A percentile compares a stretch with the other conserved stretches of the same genome.
Evolutionary conservation across 2,888 invertebrate species (phyloP).

Genomic region (Cephus runcator): DNA sequence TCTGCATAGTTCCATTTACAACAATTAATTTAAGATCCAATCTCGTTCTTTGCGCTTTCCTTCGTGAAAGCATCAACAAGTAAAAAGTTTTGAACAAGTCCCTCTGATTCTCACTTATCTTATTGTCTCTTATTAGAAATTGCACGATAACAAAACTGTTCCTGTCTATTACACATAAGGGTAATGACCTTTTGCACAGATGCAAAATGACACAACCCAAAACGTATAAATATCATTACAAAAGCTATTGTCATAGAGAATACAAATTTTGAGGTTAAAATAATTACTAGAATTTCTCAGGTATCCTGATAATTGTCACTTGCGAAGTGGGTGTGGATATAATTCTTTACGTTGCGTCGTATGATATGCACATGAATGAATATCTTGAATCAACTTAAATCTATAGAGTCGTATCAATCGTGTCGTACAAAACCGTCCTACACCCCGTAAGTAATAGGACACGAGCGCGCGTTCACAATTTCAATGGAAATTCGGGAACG

Average conservation of each 20-base stretch:
- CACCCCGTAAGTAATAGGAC: not conserved
- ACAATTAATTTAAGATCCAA: not conserved
- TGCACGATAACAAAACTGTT: constrained; percentile 22
- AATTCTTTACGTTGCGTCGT: not conserved
- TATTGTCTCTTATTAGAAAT: constrained; percentile 39
- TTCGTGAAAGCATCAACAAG: not conserved
- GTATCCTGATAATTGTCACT: too few relatives aligned
- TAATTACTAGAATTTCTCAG: not conserved
- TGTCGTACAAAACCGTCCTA: not conserved
- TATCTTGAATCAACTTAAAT: not conserved
- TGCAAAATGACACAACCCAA: not conserved
- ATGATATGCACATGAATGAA: not conserved
- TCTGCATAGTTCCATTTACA: not conserved
- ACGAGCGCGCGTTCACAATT: not conserved
- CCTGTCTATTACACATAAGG: not conserved
- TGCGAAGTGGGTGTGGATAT: too few relatives aligned
- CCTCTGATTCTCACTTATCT: constrained; percentile 15
- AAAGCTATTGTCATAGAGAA: not conserved
- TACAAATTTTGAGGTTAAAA: not conserved
- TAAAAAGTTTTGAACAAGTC: not conserved
- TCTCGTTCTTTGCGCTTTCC: not conserved
- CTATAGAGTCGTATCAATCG: not conserved
- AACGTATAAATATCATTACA: not conserved
- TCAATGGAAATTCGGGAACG: not conserved
- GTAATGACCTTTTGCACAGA: not conserved